Conservation (phyloP, 2,113 vertebrate genomes). For the Siphamia tubifer region DNA sequence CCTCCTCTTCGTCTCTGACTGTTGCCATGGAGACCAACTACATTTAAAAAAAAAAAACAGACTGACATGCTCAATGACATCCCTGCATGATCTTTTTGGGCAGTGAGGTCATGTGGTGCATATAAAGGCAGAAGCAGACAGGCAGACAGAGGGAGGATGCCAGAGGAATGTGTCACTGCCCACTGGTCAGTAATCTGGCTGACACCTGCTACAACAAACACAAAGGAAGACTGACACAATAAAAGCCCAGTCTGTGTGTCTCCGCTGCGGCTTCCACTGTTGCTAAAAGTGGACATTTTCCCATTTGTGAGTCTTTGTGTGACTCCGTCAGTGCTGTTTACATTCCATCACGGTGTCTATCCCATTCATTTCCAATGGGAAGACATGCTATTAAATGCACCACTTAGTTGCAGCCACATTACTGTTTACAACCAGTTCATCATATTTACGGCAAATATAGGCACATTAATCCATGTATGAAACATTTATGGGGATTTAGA, state of each 20-base stretch:
- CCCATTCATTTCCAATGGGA: too few relatives aligned
- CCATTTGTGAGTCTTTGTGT: background rate
- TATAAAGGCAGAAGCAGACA: slow-evolving; percentile 21
- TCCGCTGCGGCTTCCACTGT: background rate
- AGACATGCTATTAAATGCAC: too few relatives aligned
- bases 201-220: slow-evolving; percentile 33
- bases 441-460: too few relatives aligned
- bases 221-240: slow-evolving; percentile 4
- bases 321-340: slow-evolving; percentile 14
- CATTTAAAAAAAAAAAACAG: background rate
- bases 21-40: slow-evolving; percentile 46
- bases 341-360: slow-evolving; percentile 8
- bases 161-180: slow-evolving; percentile 45
- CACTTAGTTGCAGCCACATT: too few relatives aligned
- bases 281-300: background rate
- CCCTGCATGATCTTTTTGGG: slow-evolving; percentile 25
- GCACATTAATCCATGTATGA: too few relatives aligned
- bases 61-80: slow-evolving; percentile 31
- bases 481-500: too few relatives aligned
- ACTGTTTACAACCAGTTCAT: too few relatives aligned
- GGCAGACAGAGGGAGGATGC: slow-evolving; percentile 36
- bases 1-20: slow-evolving; percentile 38
- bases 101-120: slow-evolving; percentile 43
- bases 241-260: slow-evolving; percentile 18
- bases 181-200: slow-evolving; percentile 37